phyloP scores from a whole-genome alignment of 1,140 invertebrate species.

The Drosophila grimshawi region DNA sequence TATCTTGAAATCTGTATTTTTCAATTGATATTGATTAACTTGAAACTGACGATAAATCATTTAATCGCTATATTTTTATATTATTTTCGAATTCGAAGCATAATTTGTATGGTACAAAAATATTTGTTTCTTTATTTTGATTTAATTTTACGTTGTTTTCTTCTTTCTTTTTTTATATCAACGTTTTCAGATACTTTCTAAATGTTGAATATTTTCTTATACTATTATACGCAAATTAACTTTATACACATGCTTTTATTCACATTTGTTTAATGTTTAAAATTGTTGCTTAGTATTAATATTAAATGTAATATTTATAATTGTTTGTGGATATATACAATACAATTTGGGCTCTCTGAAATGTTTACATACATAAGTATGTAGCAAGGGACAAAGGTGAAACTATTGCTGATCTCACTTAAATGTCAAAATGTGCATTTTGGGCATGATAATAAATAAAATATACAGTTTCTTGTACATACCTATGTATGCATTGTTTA shows the following conservation, averaged over 20 bases:
- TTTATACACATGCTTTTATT: slow-evolving; percentile 35
- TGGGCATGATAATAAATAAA: neutral
- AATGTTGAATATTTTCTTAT: slow-evolving; percentile 25
- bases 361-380: slow-evolving; percentile 2
- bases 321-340: slow-evolving; percentile 36
- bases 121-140: slow-evolving; percentile 44
- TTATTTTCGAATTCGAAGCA: slow-evolving; percentile 41
- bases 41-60: slow-evolving; percentile 57
- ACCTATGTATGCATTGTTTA: neutral
- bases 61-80: slow-evolving; percentile 26
- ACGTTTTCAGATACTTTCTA: slow-evolving; percentile 31
- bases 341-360: slow-evolving; percentile 6
- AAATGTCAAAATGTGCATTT: neutral
- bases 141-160: slow-evolving; percentile 15
- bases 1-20: slow-evolving; percentile 59
- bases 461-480: neutral
- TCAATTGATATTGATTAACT: slow-evolving; percentile 58
- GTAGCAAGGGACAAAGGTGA: neutral
- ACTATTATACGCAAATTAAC: slow-evolving; percentile 8
- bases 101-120: slow-evolving; percentile 73
- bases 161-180: slow-evolving; percentile 17
- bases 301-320: slow-evolving; percentile 13
- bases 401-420: neutral
- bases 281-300: slow-evolving; percentile 12
- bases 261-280: slow-evolving; percentile 9